Evolutionary conservation across 1,140 invertebrate genomes (phyloP), one percentile per base, ranked within the genome.

Genomic region (Chionoecetes opilio): DNA sequence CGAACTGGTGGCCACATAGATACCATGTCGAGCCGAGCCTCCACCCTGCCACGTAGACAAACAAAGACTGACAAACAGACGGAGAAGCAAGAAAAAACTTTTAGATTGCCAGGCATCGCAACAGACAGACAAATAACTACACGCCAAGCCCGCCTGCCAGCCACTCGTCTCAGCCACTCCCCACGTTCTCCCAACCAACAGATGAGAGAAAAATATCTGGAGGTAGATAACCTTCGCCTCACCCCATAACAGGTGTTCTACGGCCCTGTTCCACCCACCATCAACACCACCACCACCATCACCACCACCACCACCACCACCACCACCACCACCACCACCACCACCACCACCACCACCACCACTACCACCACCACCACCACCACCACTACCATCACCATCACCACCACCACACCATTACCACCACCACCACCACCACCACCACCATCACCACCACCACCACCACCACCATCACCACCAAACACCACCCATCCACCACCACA

Each of bases 171-270:
- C 63, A 75, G 63, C 63, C 63, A 75, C 63, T 75, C 63, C 21
- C 63, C 63, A n/a, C 63, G 63, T 26, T 53, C 63, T 17, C 63
- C 63, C 63, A 26, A 75, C 63, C 0, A 26, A 75, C 11, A 75
- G 63, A 75, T 75, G 63, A 75, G 63, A 75, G 63, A 75, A 75
- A 75, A 75, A 75, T 75, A 75, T 75, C 63, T 75, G 63, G 63
- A 75, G n/a, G 63, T 26, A n/a, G 63, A 75, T 75, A 75, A 75
- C 63, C 46, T 53, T 9, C 46, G 46, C 46, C 46, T 53, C 8
- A 17, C 46, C 8, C 46, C 63, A 75, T n/a, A n/a, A 26, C 21
- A 75, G 63, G 63, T 75, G 63, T 1, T 75, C n/a, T 8, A 17
- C 26, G n/a, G 63, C 63, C 63, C 63, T n/a, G 21, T 26, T n/a